phyloP scores from a whole-genome alignment of 2,113 vertebrate genomes.

The Polyodon spathula region DNA sequence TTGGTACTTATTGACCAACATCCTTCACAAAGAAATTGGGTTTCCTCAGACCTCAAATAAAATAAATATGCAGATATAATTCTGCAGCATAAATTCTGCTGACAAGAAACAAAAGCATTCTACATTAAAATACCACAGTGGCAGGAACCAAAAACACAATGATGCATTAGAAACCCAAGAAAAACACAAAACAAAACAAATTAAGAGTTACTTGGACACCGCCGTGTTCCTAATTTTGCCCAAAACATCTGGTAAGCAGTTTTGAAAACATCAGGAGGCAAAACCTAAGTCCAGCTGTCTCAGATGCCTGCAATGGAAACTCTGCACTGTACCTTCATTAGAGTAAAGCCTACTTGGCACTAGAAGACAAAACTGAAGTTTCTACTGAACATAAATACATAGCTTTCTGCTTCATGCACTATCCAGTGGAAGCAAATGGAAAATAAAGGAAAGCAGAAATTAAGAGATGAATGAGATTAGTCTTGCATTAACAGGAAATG shows the following conservation, averaged over 20 bases:
- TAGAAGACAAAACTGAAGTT: neutral
- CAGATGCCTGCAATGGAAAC: neutral
- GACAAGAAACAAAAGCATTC: too few species aligned
- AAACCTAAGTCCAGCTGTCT: neutral
- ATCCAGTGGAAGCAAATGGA: neutral
- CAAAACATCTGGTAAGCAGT: slow-evolving; percentile 11
- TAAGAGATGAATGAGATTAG: neutral
- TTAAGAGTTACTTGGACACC: neutral
- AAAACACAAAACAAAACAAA: too few species aligned
- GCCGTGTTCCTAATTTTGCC: neutral
- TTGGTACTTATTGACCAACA: too few species aligned
- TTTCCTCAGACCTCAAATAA: too few species aligned
- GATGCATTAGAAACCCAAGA: too few species aligned
- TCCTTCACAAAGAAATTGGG: too few species aligned
- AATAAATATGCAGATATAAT: too few species aligned
- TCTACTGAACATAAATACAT: slow-evolving; percentile 8
- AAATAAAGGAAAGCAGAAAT: neutral
- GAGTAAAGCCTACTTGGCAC: neutral
- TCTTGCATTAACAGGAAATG: neutral
- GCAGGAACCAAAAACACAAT: too few species aligned
- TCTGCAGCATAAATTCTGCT: too few species aligned
- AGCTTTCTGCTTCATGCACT: neutral
- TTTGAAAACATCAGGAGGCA: neutral
- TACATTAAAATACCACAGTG: too few species aligned
- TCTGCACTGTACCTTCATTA: neutral